These are phyloP conservation scores for Drosophila anceps DNA, from an alignment of 2,888 invertebrate species.

Conservation along the genomic window DNA sequence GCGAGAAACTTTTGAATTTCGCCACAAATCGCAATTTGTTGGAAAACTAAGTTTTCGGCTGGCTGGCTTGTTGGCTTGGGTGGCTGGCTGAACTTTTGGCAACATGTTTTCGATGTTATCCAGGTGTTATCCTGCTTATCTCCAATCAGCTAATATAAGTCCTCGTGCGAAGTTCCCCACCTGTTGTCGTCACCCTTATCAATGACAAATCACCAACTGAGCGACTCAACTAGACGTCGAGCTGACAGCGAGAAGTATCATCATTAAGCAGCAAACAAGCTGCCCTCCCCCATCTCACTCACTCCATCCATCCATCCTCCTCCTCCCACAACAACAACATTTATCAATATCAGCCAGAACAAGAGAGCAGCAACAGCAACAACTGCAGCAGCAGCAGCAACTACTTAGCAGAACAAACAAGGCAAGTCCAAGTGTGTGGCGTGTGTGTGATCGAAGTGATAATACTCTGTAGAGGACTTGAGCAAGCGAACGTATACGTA, in stretches of 20 bases:
- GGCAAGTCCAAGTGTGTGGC: slow-evolving; percentile 1
- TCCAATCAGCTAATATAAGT: slow-evolving; percentile 47
- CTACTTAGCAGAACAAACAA: slow-evolving; percentile 16
- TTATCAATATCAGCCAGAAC: slow-evolving; percentile 62
- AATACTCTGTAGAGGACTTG: slow-evolving; percentile 2
- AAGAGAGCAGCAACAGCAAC: slow-evolving; percentile 2
- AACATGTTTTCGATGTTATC: slow-evolving; percentile 17
- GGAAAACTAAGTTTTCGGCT: slow-evolving; percentile 17
- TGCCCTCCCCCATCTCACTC: background rate
- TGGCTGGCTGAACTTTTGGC: slow-evolving; percentile 16
- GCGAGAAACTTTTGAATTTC: slow-evolving; percentile 22
- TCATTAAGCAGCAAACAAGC: slow-evolving; percentile 64
- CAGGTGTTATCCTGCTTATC: slow-evolving; percentile 32
- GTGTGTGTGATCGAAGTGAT: background rate
- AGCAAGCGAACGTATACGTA: background rate
- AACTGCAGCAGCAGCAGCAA: slow-evolving; percentile 12
- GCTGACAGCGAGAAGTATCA: slow-evolving; percentile 72
- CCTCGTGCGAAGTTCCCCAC: slow-evolving; percentile 27
- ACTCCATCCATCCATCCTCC: background rate
- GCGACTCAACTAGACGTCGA: slow-evolving; percentile 31
- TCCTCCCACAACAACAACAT: slow-evolving; percentile 43
- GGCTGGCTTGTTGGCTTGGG: background rate
- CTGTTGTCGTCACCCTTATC: slow-evolving; percentile 59
- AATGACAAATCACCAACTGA: slow-evolving; percentile 70
- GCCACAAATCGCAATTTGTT: slow-evolving; percentile 26